These are phyloP conservation scores for Hylomyscus alleni DNA, from an alignment of 2,797 vertebrate genomes.

Conservation along the genomic window DNA sequence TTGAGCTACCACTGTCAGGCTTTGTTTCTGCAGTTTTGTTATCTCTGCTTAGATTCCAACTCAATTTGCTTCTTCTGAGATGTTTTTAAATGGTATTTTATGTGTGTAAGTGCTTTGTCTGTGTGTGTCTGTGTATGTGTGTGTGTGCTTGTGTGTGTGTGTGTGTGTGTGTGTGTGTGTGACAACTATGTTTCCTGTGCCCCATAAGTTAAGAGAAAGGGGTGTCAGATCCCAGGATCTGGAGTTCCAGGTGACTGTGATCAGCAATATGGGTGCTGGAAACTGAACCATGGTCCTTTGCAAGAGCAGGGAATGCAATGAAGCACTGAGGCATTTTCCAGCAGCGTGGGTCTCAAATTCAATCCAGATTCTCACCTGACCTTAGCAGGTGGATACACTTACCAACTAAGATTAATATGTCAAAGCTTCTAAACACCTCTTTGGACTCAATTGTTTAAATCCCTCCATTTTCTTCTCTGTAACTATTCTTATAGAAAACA, in stretches of 20 bases:
- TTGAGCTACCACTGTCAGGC: neutral
- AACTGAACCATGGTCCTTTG: neutral
- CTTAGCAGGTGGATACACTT: neutral
- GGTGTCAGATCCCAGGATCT: accelerated
- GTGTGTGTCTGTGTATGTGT: no score
- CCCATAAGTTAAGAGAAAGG: neutral
- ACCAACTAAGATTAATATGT: neutral
- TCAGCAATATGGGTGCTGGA: neutral
- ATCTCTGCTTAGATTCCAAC: neutral
- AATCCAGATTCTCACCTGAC: neutral
- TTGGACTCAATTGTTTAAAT: neutral
- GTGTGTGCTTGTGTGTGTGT: neutral
- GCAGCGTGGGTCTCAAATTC: no score
- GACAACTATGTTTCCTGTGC: neutral
- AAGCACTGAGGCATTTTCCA: neutral
- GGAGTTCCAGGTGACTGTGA: neutral
- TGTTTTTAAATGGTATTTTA: neutral
- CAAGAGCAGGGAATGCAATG: neutral
- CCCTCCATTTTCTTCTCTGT: neutral
- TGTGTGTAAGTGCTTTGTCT: neutral
- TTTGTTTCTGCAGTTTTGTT: conserved; percentile 12
- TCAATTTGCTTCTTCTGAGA: neutral
- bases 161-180: neutral
- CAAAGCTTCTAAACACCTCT: neutral
- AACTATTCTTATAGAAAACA: neutral